Evolutionary conservation across 2,888 invertebrate species (phyloP).

Genomic region (Drosophila picticornis): DNA sequence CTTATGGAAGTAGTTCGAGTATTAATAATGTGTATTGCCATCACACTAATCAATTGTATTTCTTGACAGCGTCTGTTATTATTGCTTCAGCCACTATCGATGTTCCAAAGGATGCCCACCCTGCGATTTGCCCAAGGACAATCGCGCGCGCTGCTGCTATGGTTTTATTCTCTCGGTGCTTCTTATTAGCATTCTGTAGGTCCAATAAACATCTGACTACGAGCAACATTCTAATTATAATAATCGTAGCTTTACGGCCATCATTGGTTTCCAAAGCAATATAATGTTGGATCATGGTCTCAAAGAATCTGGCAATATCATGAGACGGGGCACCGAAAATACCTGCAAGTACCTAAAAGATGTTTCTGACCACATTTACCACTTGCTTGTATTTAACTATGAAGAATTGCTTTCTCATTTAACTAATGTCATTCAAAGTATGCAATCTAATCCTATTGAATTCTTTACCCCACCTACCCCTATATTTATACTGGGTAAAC

Average conservation of each 20-base stretch:
- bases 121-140: slow-evolving; percentile 94
- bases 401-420: slow-evolving; percentile 89
- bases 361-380: slow-evolving; percentile 90
- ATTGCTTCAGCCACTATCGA: slow-evolving; percentile 94
- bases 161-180: slow-evolving; percentile 91
- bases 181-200: slow-evolving; percentile 87
- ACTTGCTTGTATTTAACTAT: slow-evolving; percentile 91
- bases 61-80: slow-evolving; percentile 68
- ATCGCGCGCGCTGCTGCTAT: slow-evolving; percentile 91
- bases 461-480: not conserved
- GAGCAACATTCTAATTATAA: not conserved
- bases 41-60: not conserved
- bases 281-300: slow-evolving; percentile 92
- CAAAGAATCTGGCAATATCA: slow-evolving; percentile 87
- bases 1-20: too few species aligned
- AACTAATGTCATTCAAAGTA: slow-evolving; percentile 88
- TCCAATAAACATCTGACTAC: rapidly evolving
- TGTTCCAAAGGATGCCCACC: slow-evolving; percentile 90
- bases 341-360: slow-evolving; percentile 89
- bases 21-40: not conserved
- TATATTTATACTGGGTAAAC: not conserved
- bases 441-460: slow-evolving; percentile 65
- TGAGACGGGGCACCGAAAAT: slow-evolving; percentile 88
- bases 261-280: slow-evolving; percentile 96
- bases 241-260: slow-evolving; percentile 92